Evolutionary conservation across 1,140 invertebrate species (phyloP).

Genomic region (Zaprionus capensis): DNA sequence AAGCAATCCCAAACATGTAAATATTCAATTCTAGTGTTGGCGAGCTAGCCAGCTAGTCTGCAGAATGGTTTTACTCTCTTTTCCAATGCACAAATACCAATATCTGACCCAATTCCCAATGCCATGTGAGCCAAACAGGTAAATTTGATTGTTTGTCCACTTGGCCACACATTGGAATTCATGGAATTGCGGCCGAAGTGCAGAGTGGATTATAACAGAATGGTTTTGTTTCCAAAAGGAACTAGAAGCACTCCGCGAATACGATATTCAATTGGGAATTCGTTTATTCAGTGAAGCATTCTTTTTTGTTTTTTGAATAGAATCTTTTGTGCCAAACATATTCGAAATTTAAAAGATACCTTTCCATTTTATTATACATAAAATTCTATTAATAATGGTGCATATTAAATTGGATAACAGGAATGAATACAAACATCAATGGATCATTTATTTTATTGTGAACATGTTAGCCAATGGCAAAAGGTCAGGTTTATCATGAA

Average conservation of each 20-base stretch:
- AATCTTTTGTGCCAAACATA: too few species aligned
- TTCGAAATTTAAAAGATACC: too few species aligned
- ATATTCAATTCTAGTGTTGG: constrained; percentile 48
- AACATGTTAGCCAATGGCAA: neutral
- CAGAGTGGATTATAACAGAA: constrained; percentile 10
- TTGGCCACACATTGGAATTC: constrained; percentile 47
- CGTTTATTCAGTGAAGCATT: too few species aligned
- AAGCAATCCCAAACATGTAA: constrained; percentile 32
- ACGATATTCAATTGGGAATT: too few species aligned
- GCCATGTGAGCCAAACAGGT: neutral
- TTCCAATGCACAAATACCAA: constrained; percentile 32
- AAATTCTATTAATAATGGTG: neutral
- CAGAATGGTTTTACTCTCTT: neutral
- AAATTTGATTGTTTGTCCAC: constrained; percentile 42
- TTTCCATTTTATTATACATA: neutral
- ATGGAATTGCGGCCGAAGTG: constrained; percentile 30
- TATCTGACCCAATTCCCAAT: neutral
- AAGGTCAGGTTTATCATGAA: neutral
- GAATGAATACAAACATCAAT: neutral
- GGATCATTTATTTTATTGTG: neutral
- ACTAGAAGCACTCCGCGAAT: too few species aligned
- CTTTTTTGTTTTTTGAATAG: too few species aligned
- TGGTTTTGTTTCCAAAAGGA: constrained; percentile 29
- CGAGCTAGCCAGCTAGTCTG: neutral
- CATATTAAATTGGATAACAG: neutral